Base-by-base conservation (phyloP, 2,888 invertebrate species). In the Diarsia dahlii region DNA sequence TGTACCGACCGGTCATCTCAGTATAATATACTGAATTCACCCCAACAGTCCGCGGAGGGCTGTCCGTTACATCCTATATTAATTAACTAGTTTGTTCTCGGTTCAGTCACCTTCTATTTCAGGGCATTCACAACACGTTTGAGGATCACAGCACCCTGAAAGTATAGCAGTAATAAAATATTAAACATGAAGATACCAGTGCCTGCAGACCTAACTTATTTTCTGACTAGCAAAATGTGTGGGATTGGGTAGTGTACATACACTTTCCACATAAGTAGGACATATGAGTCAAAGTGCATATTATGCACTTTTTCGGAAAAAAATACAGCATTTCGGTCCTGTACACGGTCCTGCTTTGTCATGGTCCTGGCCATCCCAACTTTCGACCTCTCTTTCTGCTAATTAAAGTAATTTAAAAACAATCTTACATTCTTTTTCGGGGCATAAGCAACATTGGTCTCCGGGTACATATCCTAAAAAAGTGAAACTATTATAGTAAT, bases 401-500 rank as follows among this genome's bases (percentile, higher is more conserved):
- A 15, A 28, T 8, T 8, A 28, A 15, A 28, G 8, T 15, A 8
- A 28, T 6, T 58, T 15, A n/a, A 63, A 45, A 63, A 63, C n/a
- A 63, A n/a, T 68, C 81, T 78, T 48, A 81, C 81, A 34, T 12
- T 78, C 65, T 48, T 60, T 82, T 46, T 56, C 68, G 39, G 56
- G 60, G 28, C 81, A 81, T 28, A 73, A 18, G 50, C 83, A 82
- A 74, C 81, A 78, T 45, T 50, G 12, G 4, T 73, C 60, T 20
- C 56, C 39, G 28, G n/a, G 34, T 39, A 74, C 13, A 60, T 83
- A 82, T 23, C 60, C 81, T 81, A 62, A 13, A 78, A 76, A 76
- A 68, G 28, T 58, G 60, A 76, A 56, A 54, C 18, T 52, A n/a
- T n/a, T n/a, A n/a, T n/a, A n/a, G n/a, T n/a, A n/a, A n/a, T n/a